These are phyloP conservation scores for Gambusia affinis DNA, from an alignment of 2,113 vertebrate genomes.

Conservation along the genomic window DNA sequence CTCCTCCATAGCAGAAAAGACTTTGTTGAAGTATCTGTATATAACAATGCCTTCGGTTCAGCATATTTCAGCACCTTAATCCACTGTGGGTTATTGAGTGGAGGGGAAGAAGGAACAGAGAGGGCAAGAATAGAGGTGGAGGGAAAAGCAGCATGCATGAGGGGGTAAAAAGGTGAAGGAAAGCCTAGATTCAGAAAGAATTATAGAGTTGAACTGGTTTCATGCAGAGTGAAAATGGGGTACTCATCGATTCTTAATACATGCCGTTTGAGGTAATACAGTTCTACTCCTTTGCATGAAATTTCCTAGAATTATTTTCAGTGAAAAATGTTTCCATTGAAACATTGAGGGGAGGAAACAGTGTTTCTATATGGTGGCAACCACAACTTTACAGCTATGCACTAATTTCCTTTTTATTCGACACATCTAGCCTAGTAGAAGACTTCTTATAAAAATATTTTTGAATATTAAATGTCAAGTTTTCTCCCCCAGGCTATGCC, in stretches of 20 bases:
- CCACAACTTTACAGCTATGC: background rate
- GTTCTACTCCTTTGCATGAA: background rate
- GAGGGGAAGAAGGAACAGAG: slow-evolving; percentile 19
- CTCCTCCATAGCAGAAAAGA: slow-evolving; percentile 34
- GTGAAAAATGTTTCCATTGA: background rate
- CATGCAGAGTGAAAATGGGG: slow-evolving; percentile 18
- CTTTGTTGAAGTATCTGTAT: slow-evolving; percentile 64
- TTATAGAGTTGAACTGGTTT: slow-evolving; percentile 32
- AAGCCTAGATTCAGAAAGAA: background rate
- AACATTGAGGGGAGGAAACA: no score
- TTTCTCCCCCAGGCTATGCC: background rate
- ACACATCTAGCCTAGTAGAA: background rate
- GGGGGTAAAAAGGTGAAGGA: background rate
- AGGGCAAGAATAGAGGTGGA: slow-evolving; percentile 36
- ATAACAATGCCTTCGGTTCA: slow-evolving; percentile 43
- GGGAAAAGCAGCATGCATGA: slow-evolving; percentile 33
- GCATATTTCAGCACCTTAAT: slow-evolving; percentile 59
- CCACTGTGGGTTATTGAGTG: slow-evolving; percentile 46
- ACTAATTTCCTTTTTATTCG: background rate
- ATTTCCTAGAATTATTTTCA: background rate
- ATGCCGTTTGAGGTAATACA: slow-evolving; percentile 1
- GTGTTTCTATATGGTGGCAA: background rate
- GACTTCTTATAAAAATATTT: background rate
- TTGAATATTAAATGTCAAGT: background rate
- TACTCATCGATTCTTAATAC: slow-evolving; percentile 12